A percentile compares a stretch with the other conserved stretches of the same genome.
Evolutionary conservation across 2,797 vertebrate genomes (phyloP).

Genomic region (Falco rusticolus): DNA sequence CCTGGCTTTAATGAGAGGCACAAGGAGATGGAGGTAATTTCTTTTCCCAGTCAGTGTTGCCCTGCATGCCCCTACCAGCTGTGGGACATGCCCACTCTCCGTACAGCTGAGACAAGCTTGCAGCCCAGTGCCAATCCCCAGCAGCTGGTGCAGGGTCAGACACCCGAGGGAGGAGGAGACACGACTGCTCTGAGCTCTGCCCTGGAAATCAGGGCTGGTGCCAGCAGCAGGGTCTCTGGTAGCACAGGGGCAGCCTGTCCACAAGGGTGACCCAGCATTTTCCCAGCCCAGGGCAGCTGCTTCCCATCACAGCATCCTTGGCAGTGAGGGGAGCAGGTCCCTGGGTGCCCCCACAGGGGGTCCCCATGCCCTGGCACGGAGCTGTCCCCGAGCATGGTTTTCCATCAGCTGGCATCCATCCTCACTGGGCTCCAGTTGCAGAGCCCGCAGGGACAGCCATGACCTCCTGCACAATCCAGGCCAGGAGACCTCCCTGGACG

Average conservation of each 20-base stretch:
- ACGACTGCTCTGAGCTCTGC: not conserved
- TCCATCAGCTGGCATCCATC: not conserved
- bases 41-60: not conserved
- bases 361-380: fast-evolving
- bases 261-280: not conserved
- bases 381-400: fast-evolving
- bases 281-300: not conserved
- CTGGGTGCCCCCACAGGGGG: not conserved
- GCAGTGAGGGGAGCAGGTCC: not conserved
- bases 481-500: not conserved
- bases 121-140: fast-evolving
- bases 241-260: not conserved
- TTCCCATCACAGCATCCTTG: not conserved
- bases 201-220: not conserved
- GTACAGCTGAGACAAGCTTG: not conserved
- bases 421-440: fast-evolving
- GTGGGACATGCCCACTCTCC: fast-evolving
- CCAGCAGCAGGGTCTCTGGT: not conserved
- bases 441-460: not conserved
- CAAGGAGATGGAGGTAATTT: not conserved
- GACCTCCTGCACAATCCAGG: not conserved
- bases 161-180: fast-evolving
- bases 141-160: fast-evolving
- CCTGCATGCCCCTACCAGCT: not conserved
- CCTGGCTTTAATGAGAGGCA: not conserved